Evolutionary conservation across 2,888 invertebrate genomes (phyloP), one percentile per base, ranked within the genome.

Genomic region (Gastrophysa polygoni): DNA sequence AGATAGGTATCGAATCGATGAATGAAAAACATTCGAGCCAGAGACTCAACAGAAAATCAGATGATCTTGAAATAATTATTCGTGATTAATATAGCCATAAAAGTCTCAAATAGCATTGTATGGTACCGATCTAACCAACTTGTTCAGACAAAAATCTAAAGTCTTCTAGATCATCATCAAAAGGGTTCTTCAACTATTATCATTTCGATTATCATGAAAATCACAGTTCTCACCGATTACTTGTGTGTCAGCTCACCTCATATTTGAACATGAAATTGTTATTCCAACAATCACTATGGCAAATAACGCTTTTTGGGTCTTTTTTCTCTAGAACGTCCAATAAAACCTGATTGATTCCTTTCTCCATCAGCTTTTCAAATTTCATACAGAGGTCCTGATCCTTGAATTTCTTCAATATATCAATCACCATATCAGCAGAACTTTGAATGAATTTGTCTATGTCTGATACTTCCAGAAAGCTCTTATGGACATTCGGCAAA

Each of bases 211-310:
- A n/a, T n/a, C n/a, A n/a, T n/a, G n/a, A n/a, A n/a, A n/a, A n/a
- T n/a, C n/a, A n/a, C n/a, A n/a, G n/a, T n/a, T n/a, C n/a, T n/a
- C n/a, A n/a, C n/a, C n/a, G n/a, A n/a, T n/a, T n/a, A n/a, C n/a
- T n/a, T n/a, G n/a, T n/a, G n/a, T n/a, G n/a, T 6, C n/a, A 44
- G 68, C 69, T 65, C 67, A 77, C 77, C 55, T 68, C 58, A 66
- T 76, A 74, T 63, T 70, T 66, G 62, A 73, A 77, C 70, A 77
- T 68, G 63, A 77, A 73, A 56, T 77, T 77, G 50, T 76, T 76
- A 47, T 63, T 73, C 77, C 77, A 77, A 61, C 73, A 72, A 64
- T 77, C 77, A 1, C 75, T 74, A 63, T 76, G 76, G 6, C 64
- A 20, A 54, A 77, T 65, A 8, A 70, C 71, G 6, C 50, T 54